Evolutionary conservation across 2,797 vertebrate species (phyloP).

Genomic region (Crypturellus tataupa): DNA sequence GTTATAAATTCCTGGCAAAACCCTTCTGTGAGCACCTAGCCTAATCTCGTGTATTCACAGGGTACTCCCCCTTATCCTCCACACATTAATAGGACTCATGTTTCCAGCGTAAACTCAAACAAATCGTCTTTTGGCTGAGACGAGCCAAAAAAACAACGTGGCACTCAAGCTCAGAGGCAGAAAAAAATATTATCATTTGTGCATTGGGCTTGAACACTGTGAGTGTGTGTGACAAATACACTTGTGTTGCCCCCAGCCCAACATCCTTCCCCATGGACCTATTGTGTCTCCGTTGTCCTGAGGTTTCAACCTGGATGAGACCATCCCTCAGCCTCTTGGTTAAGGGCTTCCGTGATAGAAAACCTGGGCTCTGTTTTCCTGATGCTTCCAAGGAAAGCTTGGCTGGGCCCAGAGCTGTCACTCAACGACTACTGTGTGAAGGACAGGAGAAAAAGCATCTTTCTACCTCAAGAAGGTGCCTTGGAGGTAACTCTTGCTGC

Average conservation of each 20-base stretch:
- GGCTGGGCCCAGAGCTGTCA: background rate
- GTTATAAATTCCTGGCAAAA: slow-evolving; percentile 33
- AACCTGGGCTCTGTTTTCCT: background rate
- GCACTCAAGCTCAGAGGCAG: background rate
- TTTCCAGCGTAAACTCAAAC: slow-evolving; percentile 45
- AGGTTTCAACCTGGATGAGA: background rate
- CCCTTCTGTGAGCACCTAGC: background rate
- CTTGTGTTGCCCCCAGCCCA: background rate
- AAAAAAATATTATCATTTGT: background rate
- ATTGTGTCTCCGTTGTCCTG: background rate
- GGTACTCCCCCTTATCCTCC: slow-evolving; percentile 9
- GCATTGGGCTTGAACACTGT: background rate
- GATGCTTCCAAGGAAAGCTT: background rate
- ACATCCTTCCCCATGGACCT: background rate
- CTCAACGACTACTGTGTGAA: background rate
- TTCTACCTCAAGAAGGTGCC: background rate
- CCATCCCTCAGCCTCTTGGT: background rate
- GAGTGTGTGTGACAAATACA: background rate
- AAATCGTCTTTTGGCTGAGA: slow-evolving; percentile 7
- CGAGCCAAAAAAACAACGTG: background rate
- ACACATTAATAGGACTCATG: background rate
- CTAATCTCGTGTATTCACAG: background rate
- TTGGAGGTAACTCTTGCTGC: background rate
- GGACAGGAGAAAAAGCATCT: background rate
- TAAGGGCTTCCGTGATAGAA: background rate